These are phyloP conservation scores for Cinara cedri DNA, from an alignment of 2,888 invertebrate genomes.

Conservation along the genomic window DNA sequence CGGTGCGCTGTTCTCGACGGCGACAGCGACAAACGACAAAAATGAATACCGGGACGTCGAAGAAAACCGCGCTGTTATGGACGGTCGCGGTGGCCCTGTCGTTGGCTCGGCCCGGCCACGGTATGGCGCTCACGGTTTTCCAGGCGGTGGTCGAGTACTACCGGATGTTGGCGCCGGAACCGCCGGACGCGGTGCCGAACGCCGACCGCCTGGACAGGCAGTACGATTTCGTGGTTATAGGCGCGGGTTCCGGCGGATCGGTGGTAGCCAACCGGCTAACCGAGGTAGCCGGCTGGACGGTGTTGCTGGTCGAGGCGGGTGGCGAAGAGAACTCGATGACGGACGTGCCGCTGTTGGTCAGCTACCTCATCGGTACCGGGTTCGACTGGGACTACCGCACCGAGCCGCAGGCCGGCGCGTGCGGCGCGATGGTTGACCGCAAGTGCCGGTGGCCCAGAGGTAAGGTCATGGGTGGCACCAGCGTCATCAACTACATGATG, in stretches of 20 bases:
- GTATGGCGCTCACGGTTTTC: conserved; percentile 48
- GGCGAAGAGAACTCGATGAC: conserved; percentile 65
- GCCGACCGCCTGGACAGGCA: conserved; percentile 58
- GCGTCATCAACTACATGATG: conserved; percentile 67
- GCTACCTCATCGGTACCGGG: conserved; percentile 60
- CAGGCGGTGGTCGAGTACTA: conserved; percentile 50
- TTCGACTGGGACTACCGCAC: conserved; percentile 65
- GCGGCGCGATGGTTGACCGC: conserved; percentile 61
- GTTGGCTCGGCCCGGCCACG: conserved; percentile 44
- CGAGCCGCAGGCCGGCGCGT: conserved; percentile 64
- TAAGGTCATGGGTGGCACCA: conserved; percentile 66
- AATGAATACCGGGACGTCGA: conserved; percentile 53
- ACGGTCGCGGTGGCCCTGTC: neutral
- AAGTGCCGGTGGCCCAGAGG: conserved; percentile 64
- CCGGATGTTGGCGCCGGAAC: conserved; percentile 38
- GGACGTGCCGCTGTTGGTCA: conserved; percentile 65
- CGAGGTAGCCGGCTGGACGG: conserved; percentile 65
- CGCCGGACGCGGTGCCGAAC: conserved; percentile 59
- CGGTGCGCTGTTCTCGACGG: neutral
- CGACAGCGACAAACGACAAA: conserved; percentile 38
- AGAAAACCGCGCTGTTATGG: conserved; percentile 40
- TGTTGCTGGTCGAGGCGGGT: conserved; percentile 66
- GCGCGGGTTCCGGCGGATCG: conserved; percentile 68
- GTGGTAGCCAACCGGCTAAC: conserved; percentile 66
- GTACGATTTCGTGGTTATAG: conserved; percentile 65